Percentiles rank a stretch among this genome's conserved stretches.
phyloP scores from a whole-genome alignment of 2,797 vertebrate genomes.

The Rhinophrynus dorsalis region DNA sequence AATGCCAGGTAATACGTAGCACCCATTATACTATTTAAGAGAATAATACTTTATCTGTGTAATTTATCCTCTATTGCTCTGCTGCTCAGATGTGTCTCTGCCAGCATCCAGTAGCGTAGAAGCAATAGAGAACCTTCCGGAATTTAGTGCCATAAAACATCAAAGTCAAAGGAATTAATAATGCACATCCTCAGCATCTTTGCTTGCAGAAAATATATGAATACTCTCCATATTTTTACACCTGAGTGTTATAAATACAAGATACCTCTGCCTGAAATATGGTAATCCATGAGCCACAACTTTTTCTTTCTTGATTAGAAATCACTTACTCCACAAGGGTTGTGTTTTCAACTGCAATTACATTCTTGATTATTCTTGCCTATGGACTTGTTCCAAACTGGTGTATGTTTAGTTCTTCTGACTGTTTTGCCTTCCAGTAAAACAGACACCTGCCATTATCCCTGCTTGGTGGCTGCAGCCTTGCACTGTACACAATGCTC shows the following conservation, averaged over 20 bases:
- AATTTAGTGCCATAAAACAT: not conserved
- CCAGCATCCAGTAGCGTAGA: no score
- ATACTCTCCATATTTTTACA: slow-evolving; percentile 15
- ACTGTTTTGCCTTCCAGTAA: slow-evolving; percentile 26
- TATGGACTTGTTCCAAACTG: slow-evolving; percentile 7
- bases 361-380: slow-evolving; percentile 35
- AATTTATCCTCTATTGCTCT: no score
- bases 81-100: no score
- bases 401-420: not conserved
- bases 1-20: no score
- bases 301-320: slow-evolving; percentile 40
- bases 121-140: no score
- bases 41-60: no score
- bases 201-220: slow-evolving; percentile 13
- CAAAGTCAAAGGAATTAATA: slow-evolving; percentile 13
- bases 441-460: slow-evolving; percentile 46
- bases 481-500: slow-evolving; percentile 26
- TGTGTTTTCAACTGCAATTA: slow-evolving; percentile 36
- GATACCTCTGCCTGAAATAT: slow-evolving; percentile 28
- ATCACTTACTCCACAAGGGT: slow-evolving; percentile 21
- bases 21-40: no score
- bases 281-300: slow-evolving; percentile 36
- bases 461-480: slow-evolving; percentile 34
- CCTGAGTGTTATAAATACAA: slow-evolving; percentile 30
- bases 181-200: not conserved